These are phyloP conservation scores for Elanus axillaris DNA, from an alignment of 2,113 vertebrate species.

Conservation along the genomic window DNA sequence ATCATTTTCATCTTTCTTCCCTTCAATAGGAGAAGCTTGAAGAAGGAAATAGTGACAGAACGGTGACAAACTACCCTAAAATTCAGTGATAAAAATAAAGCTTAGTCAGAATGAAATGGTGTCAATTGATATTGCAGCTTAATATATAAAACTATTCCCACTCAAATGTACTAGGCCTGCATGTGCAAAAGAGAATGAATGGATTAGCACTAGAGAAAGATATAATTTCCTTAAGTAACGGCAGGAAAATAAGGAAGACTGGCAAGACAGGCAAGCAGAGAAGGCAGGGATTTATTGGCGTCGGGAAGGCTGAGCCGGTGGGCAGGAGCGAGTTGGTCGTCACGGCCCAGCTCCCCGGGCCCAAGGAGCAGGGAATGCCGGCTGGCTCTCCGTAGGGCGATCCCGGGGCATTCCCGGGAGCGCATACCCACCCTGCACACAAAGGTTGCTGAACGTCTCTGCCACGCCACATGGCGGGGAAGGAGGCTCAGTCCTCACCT, in stretches of 20 bases:
- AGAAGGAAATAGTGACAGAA: neutral
- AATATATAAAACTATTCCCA: neutral
- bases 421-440: neutral
- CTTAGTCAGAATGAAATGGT: neutral
- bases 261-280: neutral
- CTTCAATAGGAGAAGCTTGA: neutral
- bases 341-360: neutral
- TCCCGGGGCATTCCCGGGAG: neutral
- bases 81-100: neutral
- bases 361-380: neutral
- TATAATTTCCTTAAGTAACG: neutral
- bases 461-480: neutral
- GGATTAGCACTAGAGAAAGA: neutral
- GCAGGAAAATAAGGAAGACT: neutral
- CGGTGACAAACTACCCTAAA: neutral
- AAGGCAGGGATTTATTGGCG: neutral
- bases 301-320: rapidly evolving
- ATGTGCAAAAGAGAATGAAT: neutral
- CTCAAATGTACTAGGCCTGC: neutral
- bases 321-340: neutral
- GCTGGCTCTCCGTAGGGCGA: neutral
- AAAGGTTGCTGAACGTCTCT: neutral
- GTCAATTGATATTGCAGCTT: neutral
- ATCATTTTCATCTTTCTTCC: neutral
- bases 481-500: neutral